A percentile compares a stretch with the other conserved stretches of the same genome.
These are phyloP conservation scores for Diplosoma virens DNA, from an alignment of 23 tunicate genomes.

Conservation along the genomic window DNA sequence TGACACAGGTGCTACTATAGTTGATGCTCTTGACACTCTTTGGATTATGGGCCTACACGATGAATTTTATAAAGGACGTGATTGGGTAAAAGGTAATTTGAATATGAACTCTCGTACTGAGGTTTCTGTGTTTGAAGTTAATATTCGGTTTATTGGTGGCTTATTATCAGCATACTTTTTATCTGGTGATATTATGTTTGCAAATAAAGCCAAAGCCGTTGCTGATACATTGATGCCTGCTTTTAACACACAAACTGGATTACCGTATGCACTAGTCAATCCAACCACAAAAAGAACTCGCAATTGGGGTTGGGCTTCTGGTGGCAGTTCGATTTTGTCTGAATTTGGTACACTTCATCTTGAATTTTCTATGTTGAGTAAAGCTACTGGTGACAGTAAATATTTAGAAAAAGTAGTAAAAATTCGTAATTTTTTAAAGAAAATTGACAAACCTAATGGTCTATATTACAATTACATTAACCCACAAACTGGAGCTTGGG, in stretches of 20 bases:
- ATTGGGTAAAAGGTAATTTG: slow-evolving; percentile 48
- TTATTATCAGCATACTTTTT: slow-evolving; percentile 76
- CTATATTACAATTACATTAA: slow-evolving; percentile 85
- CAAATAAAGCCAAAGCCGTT: slow-evolving; percentile 68
- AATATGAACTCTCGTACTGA: slow-evolving; percentile 84
- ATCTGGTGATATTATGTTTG: slow-evolving; percentile 68
- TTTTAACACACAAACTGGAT: slow-evolving; percentile 81
- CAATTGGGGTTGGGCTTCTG: slow-evolving; percentile 98
- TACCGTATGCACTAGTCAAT: slow-evolving; percentile 90
- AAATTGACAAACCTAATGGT: slow-evolving; percentile 73
- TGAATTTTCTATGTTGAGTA: slow-evolving; percentile 85
- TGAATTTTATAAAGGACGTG: slow-evolving; percentile 70
- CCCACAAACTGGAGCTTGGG: slow-evolving; percentile 94
- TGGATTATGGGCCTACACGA: slow-evolving; percentile 90
- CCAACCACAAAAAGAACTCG: slow-evolving; percentile 60
- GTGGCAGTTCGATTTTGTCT: slow-evolving; percentile 90
- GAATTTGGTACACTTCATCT: slow-evolving; percentile 95
- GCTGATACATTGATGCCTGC: slow-evolving; percentile 86
- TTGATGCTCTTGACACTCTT: slow-evolving; percentile 96
- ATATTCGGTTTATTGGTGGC: slow-evolving; percentile 95
- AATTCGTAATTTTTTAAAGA: slow-evolving; percentile 70
- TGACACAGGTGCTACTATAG: slow-evolving; percentile 94
- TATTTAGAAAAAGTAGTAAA: slow-evolving; percentile 83
- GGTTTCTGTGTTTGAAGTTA: slow-evolving; percentile 95
- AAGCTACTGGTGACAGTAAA: slow-evolving; percentile 70